Percentiles rank a stretch among this genome's conserved stretches.
These are phyloP conservation scores for Distichodus sexfasciatus DNA, from an alignment of 2,797 vertebrate species.

Conservation along the genomic window DNA sequence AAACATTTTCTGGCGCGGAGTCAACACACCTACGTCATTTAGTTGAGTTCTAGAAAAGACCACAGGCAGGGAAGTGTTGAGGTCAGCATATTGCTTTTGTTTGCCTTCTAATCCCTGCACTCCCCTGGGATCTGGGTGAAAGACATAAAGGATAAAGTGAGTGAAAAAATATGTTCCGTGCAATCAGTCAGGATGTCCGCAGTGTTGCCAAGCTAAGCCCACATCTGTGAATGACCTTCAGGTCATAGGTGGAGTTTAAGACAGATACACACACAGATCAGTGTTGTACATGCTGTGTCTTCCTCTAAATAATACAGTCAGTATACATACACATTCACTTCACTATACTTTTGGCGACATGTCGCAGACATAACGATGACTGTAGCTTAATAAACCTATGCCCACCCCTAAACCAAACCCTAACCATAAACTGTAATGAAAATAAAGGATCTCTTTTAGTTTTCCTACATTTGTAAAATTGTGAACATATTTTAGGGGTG, in stretches of 20 bases:
- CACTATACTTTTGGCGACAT: too few relatives aligned
- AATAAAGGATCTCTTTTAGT: too few relatives aligned
- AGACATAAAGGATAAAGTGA: conserved; percentile 38
- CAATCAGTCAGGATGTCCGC: conserved; percentile 24
- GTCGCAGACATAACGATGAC: too few relatives aligned
- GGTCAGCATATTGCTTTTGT: conserved; percentile 42
- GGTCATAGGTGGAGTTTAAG: conserved; percentile 35
- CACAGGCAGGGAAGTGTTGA: conserved; percentile 27
- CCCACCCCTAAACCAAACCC: too few relatives aligned
- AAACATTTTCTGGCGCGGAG: conserved; percentile 22
- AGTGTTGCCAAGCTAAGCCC: conserved; percentile 18
- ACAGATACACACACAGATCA: neutral
- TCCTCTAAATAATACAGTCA: conserved; percentile 15
- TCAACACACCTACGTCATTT: conserved; percentile 31
- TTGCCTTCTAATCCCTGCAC: conserved; percentile 28
- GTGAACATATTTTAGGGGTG: too few relatives aligned
- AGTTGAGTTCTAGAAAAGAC: conserved; percentile 22
- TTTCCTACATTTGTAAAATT: too few relatives aligned
- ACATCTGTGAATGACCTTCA: conserved; percentile 34
- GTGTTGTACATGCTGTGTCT: conserved; percentile 7
- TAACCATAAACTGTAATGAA: too few relatives aligned
- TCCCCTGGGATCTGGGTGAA: conserved; percentile 14
- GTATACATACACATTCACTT: neutral
- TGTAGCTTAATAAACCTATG: too few relatives aligned
- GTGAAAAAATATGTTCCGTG: conserved; percentile 25